Conservation (phyloP, 2,113 vertebrate species). For the Otis tarda region DNA sequence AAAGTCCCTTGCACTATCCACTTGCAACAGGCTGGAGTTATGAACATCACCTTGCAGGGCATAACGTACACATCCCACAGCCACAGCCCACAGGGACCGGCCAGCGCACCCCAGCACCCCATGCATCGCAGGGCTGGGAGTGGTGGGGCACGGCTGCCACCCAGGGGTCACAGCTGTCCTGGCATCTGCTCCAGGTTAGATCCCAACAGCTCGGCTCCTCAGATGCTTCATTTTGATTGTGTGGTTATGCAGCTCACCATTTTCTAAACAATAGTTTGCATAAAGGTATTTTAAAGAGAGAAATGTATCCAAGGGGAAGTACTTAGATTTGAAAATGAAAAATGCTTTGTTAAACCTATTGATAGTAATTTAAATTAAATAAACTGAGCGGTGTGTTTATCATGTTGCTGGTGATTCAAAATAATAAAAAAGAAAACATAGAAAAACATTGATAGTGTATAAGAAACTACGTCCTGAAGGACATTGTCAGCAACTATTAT, state of each 20-base stretch:
- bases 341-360: not conserved
- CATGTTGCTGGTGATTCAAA: not conserved
- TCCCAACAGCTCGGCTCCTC: rapidly evolving
- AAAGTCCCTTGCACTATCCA: not conserved
- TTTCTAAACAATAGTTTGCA: not conserved
- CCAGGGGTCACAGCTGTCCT: not conserved
- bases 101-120: rapidly evolving
- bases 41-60: rapidly evolving
- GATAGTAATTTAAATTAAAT: not conserved
- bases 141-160: not conserved
- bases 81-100: rapidly evolving
- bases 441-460: not conserved
- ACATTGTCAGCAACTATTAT: not conserved
- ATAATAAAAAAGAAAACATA: not conserved
- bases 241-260: rapidly evolving
- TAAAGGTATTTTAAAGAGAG: not conserved
- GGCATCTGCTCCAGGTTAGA: not conserved
- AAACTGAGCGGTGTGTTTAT: not conserved
- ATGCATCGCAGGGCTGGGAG: no score
- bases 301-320: not conserved
- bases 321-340: not conserved
- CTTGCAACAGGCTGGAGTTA: not conserved
- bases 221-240: rapidly evolving
- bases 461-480: not conserved
- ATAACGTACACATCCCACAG: rapidly evolving